Conservation (phyloP, 1,140 invertebrate genomes). For the Solenopsis invicta region DNA sequence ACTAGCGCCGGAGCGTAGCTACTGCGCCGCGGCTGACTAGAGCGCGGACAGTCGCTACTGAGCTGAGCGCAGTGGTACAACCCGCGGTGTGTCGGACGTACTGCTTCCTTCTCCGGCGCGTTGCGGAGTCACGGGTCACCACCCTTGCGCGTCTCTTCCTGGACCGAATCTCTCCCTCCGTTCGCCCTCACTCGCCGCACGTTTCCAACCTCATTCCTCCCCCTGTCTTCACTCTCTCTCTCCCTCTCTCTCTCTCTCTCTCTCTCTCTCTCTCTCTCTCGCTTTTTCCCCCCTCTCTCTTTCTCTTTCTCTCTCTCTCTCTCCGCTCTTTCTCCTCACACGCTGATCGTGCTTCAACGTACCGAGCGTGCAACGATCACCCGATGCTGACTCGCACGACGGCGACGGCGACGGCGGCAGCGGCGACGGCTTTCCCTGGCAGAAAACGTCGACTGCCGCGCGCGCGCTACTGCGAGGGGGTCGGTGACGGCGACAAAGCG, state of each 20-base stretch:
- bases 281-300: too few species aligned
- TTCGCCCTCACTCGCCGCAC: conserved; percentile 31
- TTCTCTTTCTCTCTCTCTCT: not conserved
- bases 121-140: conserved; percentile 70
- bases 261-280: too few species aligned
- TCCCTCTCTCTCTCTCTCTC: too few species aligned
- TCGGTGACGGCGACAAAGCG: conserved; percentile 46
- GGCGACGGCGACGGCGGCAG: too few species aligned
- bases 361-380: conserved; percentile 58
- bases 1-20: conserved; percentile 26
- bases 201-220: conserved; percentile 17
- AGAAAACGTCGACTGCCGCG: conserved; percentile 50
- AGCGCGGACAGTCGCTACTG: conserved; percentile 55
- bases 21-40: conserved; percentile 43
- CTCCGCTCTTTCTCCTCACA: not conserved
- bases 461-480: conserved; percentile 57
- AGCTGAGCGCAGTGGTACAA: conserved; percentile 37
- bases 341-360: conserved; percentile 42
- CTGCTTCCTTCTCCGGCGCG: conserved; percentile 52
- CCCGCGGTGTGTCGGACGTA: conserved; percentile 32
- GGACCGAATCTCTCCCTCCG: conserved; percentile 30
- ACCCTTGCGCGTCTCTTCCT: conserved; percentile 74
- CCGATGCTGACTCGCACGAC: conserved; percentile 47
- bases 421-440: conserved; percentile 57
- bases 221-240: too few species aligned